A percentile compares a stretch with the other conserved stretches of the same genome.
phyloP scores from a whole-genome alignment of 2,113 vertebrate genomes.

The Python bivittatus region DNA sequence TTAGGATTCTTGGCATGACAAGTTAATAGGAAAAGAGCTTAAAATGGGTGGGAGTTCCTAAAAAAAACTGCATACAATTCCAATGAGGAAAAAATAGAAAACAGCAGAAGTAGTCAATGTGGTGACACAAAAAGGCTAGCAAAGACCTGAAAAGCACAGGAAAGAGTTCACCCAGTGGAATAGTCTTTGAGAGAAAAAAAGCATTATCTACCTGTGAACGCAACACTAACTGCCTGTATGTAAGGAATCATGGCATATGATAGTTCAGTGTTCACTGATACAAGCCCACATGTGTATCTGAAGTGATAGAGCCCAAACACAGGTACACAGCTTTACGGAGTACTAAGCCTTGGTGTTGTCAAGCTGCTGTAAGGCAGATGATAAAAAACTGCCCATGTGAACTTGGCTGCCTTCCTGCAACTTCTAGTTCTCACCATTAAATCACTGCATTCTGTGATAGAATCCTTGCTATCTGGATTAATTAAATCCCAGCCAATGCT shows the following conservation, averaged over 20 bases:
- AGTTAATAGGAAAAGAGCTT: neutral
- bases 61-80: neutral
- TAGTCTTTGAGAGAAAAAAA: neutral
- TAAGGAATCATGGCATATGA: neutral
- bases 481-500: neutral
- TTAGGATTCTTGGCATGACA: neutral
- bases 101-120: neutral
- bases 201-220: neutral
- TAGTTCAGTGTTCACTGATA: neutral
- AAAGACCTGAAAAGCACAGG: neutral
- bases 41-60: neutral
- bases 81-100: neutral
- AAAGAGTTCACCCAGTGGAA: neutral
- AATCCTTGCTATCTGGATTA: neutral
- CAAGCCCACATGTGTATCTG: neutral
- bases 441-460: too few species aligned
- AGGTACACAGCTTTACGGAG: neutral
- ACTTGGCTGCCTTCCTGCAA: neutral
- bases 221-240: neutral
- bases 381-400: neutral
- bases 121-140: neutral
- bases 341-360: neutral
- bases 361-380: neutral
- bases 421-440: neutral
- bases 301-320: neutral